phyloP scores from a whole-genome alignment of 1,140 invertebrate species.

The Musca domestica region DNA sequence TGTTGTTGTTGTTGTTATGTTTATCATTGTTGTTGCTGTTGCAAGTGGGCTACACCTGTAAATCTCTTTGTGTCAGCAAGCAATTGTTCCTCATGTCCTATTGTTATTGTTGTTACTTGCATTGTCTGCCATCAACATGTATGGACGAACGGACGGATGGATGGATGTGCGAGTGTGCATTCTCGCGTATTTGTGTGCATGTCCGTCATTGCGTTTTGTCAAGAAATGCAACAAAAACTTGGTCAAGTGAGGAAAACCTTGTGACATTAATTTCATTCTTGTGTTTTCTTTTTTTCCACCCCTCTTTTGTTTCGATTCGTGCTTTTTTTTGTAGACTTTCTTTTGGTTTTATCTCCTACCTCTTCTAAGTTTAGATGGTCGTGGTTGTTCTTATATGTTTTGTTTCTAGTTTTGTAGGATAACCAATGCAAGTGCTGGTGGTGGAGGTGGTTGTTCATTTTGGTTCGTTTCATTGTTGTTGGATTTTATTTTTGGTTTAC shows the following conservation, averaged over 20 bases:
- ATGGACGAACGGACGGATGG: too few species aligned
- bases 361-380: too few species aligned
- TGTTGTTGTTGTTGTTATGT: not conserved
- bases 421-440: too few species aligned
- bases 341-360: too few species aligned
- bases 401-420: too few species aligned
- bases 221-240: conserved; percentile 17
- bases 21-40: not conserved
- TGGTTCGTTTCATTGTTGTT: too few species aligned
- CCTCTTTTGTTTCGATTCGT: not conserved
- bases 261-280: conserved; percentile 19
- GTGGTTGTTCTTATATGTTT: too few species aligned
- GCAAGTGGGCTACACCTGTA: not conserved
- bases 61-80: conserved; percentile 12
- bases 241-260: conserved; percentile 19
- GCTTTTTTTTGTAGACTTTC: not conserved
- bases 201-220: not conserved
- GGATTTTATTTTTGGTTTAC: too few species aligned
- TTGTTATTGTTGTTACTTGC: not conserved
- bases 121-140: not conserved
- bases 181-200: not conserved
- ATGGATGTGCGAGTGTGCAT: too few species aligned
- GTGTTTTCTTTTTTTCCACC: not conserved
- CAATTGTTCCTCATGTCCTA: not conserved
- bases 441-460: too few species aligned